phyloP scores from a whole-genome alignment of 2,888 invertebrate genomes.

The Drosophila buzzatii region DNA sequence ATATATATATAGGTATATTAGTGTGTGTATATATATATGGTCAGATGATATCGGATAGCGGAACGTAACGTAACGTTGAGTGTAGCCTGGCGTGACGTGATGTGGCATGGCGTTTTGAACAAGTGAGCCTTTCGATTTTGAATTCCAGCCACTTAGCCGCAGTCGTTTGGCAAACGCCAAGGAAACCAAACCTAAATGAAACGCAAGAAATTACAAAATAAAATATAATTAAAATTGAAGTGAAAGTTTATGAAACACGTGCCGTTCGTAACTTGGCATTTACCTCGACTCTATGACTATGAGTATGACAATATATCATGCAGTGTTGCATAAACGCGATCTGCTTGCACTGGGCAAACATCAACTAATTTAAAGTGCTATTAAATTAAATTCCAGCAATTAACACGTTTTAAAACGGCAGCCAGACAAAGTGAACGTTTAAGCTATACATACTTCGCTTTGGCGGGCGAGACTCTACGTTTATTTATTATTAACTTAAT shows the following conservation, averaged over 20 bases:
- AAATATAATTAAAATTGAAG: conserved; percentile 17
- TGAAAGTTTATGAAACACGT: conserved; percentile 8
- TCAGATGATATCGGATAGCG: conserved; percentile 65
- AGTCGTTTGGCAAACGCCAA: conserved; percentile 76
- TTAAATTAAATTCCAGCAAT: conserved; percentile 78
- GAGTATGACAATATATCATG: conserved; percentile 18
- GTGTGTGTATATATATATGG: conserved; percentile 15
- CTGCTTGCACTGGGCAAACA: conserved; percentile 18
- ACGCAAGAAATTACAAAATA: conserved; percentile 21
- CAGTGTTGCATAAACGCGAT: conserved; percentile 51
- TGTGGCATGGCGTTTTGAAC: conserved; percentile 22
- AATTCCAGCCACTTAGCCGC: conserved; percentile 62
- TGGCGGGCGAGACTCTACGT: conserved; percentile 65
- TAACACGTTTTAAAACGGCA: conserved; percentile 69
- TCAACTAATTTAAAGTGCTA: conserved; percentile 79
- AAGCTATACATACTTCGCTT: conserved; percentile 18
- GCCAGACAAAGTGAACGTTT: conserved; percentile 22
- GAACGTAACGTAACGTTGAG: conserved; percentile 46
- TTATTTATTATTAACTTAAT: conserved; percentile 76
- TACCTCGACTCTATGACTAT: not conserved
- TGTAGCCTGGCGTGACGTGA: conserved; percentile 25
- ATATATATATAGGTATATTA: conserved; percentile 2
- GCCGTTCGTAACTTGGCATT: conserved; percentile 4
- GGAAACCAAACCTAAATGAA: conserved; percentile 58
- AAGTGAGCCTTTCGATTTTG: conserved; percentile 53